Evolutionary conservation across 2,797 vertebrate species (phyloP).

Genomic region (Gymnocypris eckloni): DNA sequence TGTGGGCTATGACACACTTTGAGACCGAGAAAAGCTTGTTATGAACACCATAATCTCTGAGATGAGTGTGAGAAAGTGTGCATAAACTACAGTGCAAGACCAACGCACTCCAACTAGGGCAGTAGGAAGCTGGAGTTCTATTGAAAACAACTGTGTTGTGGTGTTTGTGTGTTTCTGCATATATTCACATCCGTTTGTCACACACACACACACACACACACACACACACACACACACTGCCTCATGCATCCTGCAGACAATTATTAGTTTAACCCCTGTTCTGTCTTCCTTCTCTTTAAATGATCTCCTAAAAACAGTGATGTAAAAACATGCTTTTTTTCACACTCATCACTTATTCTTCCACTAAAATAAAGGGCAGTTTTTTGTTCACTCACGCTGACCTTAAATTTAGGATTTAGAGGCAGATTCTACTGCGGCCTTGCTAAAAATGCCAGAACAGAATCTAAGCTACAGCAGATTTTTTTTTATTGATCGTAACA

Average conservation of each 20-base stretch:
- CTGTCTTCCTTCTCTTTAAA: slow-evolving; percentile 49
- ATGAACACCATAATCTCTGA: slow-evolving; percentile 25
- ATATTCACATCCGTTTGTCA: slow-evolving; percentile 2
- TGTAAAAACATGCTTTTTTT: slow-evolving; percentile 3
- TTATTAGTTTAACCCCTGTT: slow-evolving; percentile 51
- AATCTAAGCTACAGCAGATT: slow-evolving; percentile 55
- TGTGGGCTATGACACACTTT: slow-evolving; percentile 43
- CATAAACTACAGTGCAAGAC: background rate
- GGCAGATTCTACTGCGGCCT: slow-evolving; percentile 27
- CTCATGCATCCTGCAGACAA: slow-evolving; percentile 30
- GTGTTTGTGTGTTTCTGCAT: slow-evolving; percentile 12
- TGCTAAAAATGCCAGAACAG: slow-evolving; percentile 42
- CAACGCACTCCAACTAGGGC: background rate
- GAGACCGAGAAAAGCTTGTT: slow-evolving; percentile 48
- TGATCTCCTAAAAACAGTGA: slow-evolving; percentile 54
- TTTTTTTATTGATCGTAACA: slow-evolving; percentile 78
- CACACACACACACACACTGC: background rate
- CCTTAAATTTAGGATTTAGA: slow-evolving; percentile 52
- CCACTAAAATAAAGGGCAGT: background rate
- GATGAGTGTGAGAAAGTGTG: slow-evolving; percentile 29
- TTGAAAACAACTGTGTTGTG: slow-evolving; percentile 20
- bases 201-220: background rate
- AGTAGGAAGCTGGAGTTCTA: background rate
- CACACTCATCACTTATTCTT: background rate
- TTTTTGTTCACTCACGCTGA: slow-evolving; percentile 33